Conservation (phyloP, 1,140 invertebrate genomes). For the Leptinotarsa undecemlineata region DNA sequence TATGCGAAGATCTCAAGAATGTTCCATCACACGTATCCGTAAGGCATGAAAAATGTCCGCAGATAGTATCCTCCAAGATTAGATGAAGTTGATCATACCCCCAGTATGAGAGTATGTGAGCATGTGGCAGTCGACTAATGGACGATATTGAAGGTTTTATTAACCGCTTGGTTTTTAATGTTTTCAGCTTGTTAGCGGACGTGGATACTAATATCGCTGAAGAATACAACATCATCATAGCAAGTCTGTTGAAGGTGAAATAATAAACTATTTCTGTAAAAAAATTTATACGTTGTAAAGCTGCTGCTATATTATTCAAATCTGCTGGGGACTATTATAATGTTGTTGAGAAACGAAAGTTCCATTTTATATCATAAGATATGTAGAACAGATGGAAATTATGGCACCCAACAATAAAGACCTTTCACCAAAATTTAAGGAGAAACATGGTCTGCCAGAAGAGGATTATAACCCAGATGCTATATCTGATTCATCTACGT, state of each 20-base stretch:
- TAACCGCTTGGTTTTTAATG: background rate
- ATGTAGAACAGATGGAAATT: too few relatives aligned
- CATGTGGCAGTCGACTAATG: background rate
- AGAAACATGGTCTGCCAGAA: too few relatives aligned
- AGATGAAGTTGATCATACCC: background rate
- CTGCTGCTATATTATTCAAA: too few relatives aligned
- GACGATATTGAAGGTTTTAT: background rate
- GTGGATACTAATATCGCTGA: background rate
- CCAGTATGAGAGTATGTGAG: background rate
- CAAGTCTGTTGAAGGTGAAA: background rate
- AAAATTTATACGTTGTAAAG: too few relatives aligned
- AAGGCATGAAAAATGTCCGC: background rate
- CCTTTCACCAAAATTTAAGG: too few relatives aligned
- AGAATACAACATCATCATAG: background rate
- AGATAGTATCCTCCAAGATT: background rate
- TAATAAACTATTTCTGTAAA: too few relatives aligned
- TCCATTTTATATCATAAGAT: too few relatives aligned
- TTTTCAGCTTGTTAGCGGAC: background rate
- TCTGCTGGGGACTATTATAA: too few relatives aligned
- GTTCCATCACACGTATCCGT: background rate
- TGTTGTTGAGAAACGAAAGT: too few relatives aligned
- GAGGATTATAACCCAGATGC: too few relatives aligned
- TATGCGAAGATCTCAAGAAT: background rate
- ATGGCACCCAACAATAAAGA: too few relatives aligned
- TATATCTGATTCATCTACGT: too few relatives aligned